phyloP scores from a whole-genome alignment of 2,888 invertebrate species.

The Anodontia alba region DNA sequence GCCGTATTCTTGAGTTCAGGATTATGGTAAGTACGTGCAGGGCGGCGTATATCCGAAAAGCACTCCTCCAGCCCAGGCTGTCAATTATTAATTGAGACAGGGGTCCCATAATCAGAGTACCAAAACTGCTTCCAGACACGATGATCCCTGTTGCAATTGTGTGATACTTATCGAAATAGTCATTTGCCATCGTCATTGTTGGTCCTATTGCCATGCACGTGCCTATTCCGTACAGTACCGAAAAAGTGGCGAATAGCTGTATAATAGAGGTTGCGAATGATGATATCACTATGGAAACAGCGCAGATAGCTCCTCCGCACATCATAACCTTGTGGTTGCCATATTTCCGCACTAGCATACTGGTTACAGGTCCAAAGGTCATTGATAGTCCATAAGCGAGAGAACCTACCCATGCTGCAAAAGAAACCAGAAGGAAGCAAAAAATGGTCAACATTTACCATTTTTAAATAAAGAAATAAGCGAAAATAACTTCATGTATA shows the following conservation, averaged over 20 bases:
- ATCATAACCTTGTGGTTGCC: conserved; percentile 71
- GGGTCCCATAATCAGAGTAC: conserved; percentile 75
- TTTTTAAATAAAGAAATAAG: no score
- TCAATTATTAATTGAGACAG: conserved; percentile 71
- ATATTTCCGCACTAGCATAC: conserved; percentile 65
- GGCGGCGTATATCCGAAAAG: conserved; percentile 69
- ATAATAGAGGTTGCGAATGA: conserved; percentile 70
- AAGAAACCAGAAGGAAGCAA: background rate
- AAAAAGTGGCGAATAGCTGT: conserved; percentile 72
- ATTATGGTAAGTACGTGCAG: conserved; percentile 57
- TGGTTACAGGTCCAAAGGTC: conserved; percentile 74
- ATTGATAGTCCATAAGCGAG: conserved; percentile 75
- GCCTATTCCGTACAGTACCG: conserved; percentile 77
- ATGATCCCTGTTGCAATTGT: conserved; percentile 76
- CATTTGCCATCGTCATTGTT: conserved; percentile 74
- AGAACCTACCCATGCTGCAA: conserved; percentile 80
- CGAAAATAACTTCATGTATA: no score
- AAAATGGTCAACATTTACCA: no score
- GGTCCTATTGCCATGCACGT: conserved; percentile 74
- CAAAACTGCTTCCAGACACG: conserved; percentile 76
- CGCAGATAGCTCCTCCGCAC: conserved; percentile 70
- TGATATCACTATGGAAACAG: conserved; percentile 66
- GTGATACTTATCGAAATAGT: conserved; percentile 77
- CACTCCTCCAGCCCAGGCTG: conserved; percentile 71
- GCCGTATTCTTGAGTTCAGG: conserved; percentile 60